Base-by-base conservation (phyloP, 1,140 invertebrate genomes). In the Brachionus rotundiformis region DNA sequence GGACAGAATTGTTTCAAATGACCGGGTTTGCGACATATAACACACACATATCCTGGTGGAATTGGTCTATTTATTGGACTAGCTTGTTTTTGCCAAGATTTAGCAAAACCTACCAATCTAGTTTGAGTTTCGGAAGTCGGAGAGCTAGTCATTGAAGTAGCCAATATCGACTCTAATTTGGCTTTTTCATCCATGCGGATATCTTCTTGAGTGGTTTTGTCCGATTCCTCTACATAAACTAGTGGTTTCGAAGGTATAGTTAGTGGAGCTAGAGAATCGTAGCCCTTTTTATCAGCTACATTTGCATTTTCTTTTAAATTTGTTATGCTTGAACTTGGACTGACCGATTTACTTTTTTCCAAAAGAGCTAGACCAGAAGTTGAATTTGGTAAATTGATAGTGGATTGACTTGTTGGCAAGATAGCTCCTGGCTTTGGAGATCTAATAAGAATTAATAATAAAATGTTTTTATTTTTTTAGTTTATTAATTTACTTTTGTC, bases 1-100 rank as follows among this genome's bases (percentile, higher is more conserved):
- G 76, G 76, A 79, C 76, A 79, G 19, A 79, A 36, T 54, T 79
- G 47, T 79, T 79, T 79, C 13, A 63, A 79, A 31, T 79, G 76
- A 25, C 76, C 76, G 11, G 76, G 47, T 29, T 79, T 79, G 3
- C 54, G 49, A 16, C 76, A 79, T 16, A 79, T 79, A 1, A 63
- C 47, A 41, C 76, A 79, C 13, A 54, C n/a, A 33, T 79, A 79
- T 4, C 29, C 29, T 16, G 59, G 47, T 23, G 76, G 76, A 36
- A 79, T 63, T 23, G 59, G 76, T 63, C 76, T 33, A 54, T 59
- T 39, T 63, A 68, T 36, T 23, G 63, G 63, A 41, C 33, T 68
- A n/a, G 16, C 16, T 16, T 68, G 63, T 68, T 68, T 68, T 39
- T 68, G 63, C 63, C 63, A 68, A n/a, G 63, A 68, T 36, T 68